Conservation (phyloP, 2,888 invertebrate genomes). For the Mesopsocus fuscifrons region DNA sequence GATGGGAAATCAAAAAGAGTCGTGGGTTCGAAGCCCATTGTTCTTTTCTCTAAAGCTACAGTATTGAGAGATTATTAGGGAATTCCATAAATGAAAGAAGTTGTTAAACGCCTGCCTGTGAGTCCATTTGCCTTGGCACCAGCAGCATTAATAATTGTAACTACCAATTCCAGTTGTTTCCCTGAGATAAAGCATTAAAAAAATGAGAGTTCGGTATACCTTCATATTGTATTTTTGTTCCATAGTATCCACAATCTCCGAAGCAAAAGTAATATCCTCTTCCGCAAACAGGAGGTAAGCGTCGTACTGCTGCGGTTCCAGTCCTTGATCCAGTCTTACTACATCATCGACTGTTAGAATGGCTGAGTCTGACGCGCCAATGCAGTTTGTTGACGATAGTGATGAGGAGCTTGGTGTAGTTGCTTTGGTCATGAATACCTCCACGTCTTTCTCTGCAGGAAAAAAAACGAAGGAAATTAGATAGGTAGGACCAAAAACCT, state of each 20-base stretch:
- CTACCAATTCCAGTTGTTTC: background rate
- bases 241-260: conserved; percentile 39
- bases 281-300: conserved; percentile 60
- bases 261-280: conserved; percentile 50
- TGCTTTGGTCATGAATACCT: conserved; percentile 14
- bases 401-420: conserved; percentile 12
- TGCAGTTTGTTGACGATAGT: conserved; percentile 17
- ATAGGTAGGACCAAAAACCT: no score
- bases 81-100: no score
- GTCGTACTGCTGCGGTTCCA: conserved; percentile 45
- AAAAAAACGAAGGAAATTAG: conserved; percentile 1
- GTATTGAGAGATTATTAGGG: no score
- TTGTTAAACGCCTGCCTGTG: no score
- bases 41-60: conserved; percentile 2
- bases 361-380: conserved; percentile 8
- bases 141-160: no score
- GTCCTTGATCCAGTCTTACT: conserved; percentile 26
- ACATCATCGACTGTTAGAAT: conserved; percentile 31
- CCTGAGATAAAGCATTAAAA: no score
- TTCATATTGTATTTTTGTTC: conserved; percentile 39
- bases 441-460: conserved; percentile 23
- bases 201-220: no score
- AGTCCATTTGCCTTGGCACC: no score
- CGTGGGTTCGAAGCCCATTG: no score
- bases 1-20: no score